phyloP scores from a whole-genome alignment of 2,888 invertebrate species.

The Conus canariensis region DNA sequence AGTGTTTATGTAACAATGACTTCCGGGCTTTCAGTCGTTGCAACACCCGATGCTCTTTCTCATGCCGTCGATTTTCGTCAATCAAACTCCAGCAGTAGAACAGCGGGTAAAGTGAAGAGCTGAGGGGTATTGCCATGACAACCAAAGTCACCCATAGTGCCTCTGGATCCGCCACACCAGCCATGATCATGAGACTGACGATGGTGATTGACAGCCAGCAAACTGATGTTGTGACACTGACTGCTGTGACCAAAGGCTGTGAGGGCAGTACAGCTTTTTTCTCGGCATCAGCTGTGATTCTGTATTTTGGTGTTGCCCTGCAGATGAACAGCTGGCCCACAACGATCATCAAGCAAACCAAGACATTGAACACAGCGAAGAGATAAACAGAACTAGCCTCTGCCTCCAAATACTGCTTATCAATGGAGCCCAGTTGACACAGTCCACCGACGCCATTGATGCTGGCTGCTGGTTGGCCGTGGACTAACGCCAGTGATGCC shows the following conservation, averaged over 20 bases:
- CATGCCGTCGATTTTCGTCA: not conserved
- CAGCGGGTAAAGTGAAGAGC: not conserved
- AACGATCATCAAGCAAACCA: not conserved
- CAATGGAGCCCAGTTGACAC: not conserved
- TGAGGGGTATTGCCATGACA: not conserved
- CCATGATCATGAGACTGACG: not conserved
- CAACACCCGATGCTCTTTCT: not conserved
- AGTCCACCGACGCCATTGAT: not conserved
- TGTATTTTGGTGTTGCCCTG: not conserved
- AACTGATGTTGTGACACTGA: not conserved
- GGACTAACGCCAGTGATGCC: not conserved
- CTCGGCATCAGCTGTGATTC: not conserved
- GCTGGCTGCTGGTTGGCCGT: not conserved
- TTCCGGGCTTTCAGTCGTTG: not conserved
- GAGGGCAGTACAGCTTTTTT: not conserved
- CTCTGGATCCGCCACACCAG: not conserved
- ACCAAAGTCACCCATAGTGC: not conserved
- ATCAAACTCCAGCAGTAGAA: not conserved
- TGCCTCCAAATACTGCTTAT: not conserved
- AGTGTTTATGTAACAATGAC: not conserved
- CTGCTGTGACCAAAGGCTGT: not conserved
- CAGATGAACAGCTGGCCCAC: not conserved
- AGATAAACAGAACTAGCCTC: not conserved
- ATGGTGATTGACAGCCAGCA: not conserved
- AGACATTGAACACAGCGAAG: not conserved